These are phyloP conservation scores for Apodemus sylvaticus DNA, from an alignment of 2,113 vertebrate genomes.

Conservation along the genomic window DNA sequence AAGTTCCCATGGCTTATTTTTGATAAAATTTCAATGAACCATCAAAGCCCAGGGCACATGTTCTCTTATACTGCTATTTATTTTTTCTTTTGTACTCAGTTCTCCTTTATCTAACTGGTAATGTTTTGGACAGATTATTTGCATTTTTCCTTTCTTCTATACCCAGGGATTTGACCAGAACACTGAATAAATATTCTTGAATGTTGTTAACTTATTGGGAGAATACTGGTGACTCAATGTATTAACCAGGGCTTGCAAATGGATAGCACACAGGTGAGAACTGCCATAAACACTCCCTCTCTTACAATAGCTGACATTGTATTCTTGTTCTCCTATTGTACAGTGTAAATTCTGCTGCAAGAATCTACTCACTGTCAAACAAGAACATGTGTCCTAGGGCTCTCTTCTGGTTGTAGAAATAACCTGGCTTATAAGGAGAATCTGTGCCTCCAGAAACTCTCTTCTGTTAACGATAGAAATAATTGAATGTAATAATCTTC, in stretches of 20 bases:
- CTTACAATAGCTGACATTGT: background rate
- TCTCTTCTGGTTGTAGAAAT: background rate
- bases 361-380: background rate
- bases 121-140: background rate
- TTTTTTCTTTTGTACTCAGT: background rate
- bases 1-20: background rate
- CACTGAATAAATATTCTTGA: background rate
- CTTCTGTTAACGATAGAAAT: background rate
- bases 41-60: background rate
- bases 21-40: slow-evolving; percentile 18
- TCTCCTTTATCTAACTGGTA: background rate
- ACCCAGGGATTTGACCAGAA: background rate
- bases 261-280: background rate
- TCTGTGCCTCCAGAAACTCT: background rate
- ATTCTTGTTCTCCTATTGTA: background rate
- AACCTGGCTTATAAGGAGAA: background rate
- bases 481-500: fast-evolving
- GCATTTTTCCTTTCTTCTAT: background rate
- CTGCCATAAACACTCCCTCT: background rate
- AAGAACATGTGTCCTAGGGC: background rate
- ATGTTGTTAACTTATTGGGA: background rate
- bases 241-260: background rate
- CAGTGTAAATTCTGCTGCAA: background rate
- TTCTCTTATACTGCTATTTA: background rate
- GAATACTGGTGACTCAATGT: background rate